Evolutionary conservation across 2,113 vertebrate species (phyloP), one percentile per base, ranked within the genome.

Genomic region (Ctenomys sociabilis): DNA sequence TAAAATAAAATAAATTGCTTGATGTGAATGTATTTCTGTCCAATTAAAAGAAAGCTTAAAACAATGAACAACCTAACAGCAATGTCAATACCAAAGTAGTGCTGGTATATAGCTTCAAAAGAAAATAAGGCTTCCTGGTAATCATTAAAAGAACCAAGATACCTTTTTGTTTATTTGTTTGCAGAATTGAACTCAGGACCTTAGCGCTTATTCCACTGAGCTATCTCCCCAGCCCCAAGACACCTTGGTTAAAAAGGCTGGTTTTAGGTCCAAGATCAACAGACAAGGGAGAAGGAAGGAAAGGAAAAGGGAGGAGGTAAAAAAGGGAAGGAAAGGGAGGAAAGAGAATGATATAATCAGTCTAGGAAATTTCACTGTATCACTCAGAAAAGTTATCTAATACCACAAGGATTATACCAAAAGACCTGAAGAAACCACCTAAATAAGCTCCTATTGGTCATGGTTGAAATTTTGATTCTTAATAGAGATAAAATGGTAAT

Each of bases 401-500:
- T 17, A 68, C 52, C 88, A 40, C 5, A 11, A 97, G 1, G 28
- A 70, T 72, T 30, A 49, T 85, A 68, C 90, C 32, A 92, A 92
- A 95, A 90, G 16, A 21, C 81, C 63, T 63, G 32, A 90, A 43
- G n/a, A 92, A 94, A 92, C 45, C 10, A 85, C 45, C 28, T 85
- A 30, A 91, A 93, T 72, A 92, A 37, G 85, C 19, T 87, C 19
- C 37, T 16, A 87, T 1, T 75, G 21, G 24, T 64, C 57, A 93
- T 82, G 75, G 49, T n/a, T 95, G 57, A 90, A 63, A 91, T 95
- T 75, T 16, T 93, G 26, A 95, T 68, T 57, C 64, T 91, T 66
- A 94, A 68, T 10, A 86, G 40, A 13, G 30, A 94, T 57, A 96
- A 93, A 95, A 78, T n/a, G 43, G 40, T 37, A 94, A 24, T 93